These are phyloP conservation scores for Ectobius pallidus DNA, from an alignment of 2,888 invertebrate genomes.

Conservation along the genomic window DNA sequence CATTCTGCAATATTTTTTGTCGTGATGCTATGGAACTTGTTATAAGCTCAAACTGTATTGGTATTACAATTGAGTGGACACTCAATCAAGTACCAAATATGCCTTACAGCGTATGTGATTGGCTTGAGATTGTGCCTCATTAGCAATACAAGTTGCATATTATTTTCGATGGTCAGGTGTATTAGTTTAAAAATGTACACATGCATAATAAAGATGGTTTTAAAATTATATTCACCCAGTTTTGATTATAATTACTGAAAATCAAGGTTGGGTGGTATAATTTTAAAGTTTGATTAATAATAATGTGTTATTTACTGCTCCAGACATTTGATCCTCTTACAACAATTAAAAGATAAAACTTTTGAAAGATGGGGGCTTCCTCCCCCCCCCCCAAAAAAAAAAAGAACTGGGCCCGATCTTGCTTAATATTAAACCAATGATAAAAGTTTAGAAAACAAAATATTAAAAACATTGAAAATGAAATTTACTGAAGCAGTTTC, in stretches of 20 bases:
- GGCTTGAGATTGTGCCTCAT: conserved; percentile 8
- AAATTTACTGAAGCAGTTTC: no score
- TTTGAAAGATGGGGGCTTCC: no score
- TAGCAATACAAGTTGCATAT: background rate
- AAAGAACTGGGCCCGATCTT: no score
- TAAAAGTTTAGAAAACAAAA: no score
- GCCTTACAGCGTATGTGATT: conserved; percentile 9
- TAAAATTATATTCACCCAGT: background rate
- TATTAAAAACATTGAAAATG: no score
- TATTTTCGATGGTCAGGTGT: background rate
- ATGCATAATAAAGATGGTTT: background rate
- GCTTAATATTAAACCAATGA: no score
- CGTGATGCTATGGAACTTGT: background rate
- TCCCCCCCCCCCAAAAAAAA: no score
- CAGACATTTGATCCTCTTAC: no score
- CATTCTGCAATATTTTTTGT: background rate
- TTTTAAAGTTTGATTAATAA: no score
- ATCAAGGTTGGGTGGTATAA: background rate
- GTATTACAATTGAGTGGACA: background rate
- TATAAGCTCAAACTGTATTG: background rate
- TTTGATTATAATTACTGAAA: background rate
- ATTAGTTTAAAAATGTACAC: background rate
- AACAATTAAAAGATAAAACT: no score
- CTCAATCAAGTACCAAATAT: background rate
- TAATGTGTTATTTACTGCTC: no score